Conservation (phyloP, 2,888 invertebrate genomes). For the Griposia aprilina region DNA sequence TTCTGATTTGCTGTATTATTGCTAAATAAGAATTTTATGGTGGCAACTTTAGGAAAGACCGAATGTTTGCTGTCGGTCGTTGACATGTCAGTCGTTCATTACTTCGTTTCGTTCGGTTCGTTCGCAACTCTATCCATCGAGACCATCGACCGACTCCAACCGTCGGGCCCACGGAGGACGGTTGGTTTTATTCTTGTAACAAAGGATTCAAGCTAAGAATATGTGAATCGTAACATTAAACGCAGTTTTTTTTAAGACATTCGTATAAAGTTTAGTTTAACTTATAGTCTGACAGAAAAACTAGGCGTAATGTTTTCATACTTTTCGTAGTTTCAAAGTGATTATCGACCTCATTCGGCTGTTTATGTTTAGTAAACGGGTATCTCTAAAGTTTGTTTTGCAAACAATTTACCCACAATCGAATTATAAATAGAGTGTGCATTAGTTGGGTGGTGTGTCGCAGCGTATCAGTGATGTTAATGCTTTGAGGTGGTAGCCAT, state of each 20-base stretch:
- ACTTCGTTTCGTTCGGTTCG: slow-evolving; percentile 23
- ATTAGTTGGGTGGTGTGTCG: slow-evolving; percentile 50
- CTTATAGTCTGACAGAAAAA: slow-evolving; percentile 42
- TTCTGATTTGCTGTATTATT: neutral
- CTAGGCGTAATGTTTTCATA: slow-evolving; percentile 46
- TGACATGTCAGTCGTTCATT: slow-evolving; percentile 27
- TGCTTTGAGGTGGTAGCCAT: slow-evolving; percentile 57
- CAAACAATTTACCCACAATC: slow-evolving; percentile 79
- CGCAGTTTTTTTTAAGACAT: slow-evolving; percentile 54
- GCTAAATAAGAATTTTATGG: neutral
- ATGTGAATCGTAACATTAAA: slow-evolving; percentile 81
- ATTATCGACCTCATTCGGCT: slow-evolving; percentile 75
- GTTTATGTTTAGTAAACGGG: slow-evolving; percentile 85
- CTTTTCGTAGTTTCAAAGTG: slow-evolving; percentile 51
- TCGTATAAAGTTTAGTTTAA: slow-evolving; percentile 49
- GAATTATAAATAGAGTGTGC: slow-evolving; percentile 68
- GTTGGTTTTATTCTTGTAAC: slow-evolving; percentile 36
- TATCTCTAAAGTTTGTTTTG: slow-evolving; percentile 86
- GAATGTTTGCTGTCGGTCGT: slow-evolving; percentile 36
- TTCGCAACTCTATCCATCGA: slow-evolving; percentile 7
- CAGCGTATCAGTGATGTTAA: slow-evolving; percentile 61
- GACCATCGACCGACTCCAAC: slow-evolving; percentile 40
- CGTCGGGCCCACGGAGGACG: slow-evolving; percentile 7
- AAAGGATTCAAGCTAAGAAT: slow-evolving; percentile 64
- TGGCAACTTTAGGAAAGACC: slow-evolving; percentile 44